A percentile compares a stretch with the other conserved stretches of the same genome.
These are phyloP conservation scores for Notechis scutatus DNA, from an alignment of 2,113 vertebrate genomes.

Conservation along the genomic window DNA sequence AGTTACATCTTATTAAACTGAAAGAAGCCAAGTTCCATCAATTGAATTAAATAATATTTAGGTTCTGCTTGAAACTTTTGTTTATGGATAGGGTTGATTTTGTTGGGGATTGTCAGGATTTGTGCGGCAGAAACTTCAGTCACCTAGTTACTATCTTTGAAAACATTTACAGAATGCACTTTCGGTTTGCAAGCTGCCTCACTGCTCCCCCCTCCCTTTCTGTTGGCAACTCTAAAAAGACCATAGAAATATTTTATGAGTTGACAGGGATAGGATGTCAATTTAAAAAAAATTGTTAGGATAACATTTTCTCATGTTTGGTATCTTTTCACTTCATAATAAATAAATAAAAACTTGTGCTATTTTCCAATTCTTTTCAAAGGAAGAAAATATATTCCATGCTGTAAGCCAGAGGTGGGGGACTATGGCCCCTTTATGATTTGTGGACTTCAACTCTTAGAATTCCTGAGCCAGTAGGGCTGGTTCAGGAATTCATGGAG, in stretches of 20 bases:
- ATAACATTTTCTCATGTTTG: not conserved
- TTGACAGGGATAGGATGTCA: not conserved
- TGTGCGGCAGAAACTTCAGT: too few relatives aligned
- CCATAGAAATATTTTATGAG: too few relatives aligned
- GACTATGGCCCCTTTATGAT: not conserved
- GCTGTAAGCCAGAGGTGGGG: not conserved
- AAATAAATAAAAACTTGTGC: not conserved
- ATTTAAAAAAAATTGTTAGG: not conserved
- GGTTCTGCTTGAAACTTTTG: not conserved
- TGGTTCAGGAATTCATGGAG: too few relatives aligned
- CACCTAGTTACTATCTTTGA: too few relatives aligned
- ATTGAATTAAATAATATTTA: not conserved
- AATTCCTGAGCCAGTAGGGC: not conserved
- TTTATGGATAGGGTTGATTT: not conserved
- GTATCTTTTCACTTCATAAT: not conserved
- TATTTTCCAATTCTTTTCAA: constrained; percentile 36
- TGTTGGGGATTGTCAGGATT: not conserved
- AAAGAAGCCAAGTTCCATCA: not conserved
- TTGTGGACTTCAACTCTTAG: not conserved
- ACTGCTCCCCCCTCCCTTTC: too few relatives aligned
- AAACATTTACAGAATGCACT: too few relatives aligned
- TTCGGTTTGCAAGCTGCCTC: too few relatives aligned
- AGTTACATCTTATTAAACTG: not conserved
- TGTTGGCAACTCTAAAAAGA: too few relatives aligned
- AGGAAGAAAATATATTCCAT: constrained; percentile 25